Percentiles rank a stretch among this genome's conserved stretches.
phyloP scores from a whole-genome alignment of 2,888 invertebrate species.

The Imbricaverruca yamaguchii region DNA sequence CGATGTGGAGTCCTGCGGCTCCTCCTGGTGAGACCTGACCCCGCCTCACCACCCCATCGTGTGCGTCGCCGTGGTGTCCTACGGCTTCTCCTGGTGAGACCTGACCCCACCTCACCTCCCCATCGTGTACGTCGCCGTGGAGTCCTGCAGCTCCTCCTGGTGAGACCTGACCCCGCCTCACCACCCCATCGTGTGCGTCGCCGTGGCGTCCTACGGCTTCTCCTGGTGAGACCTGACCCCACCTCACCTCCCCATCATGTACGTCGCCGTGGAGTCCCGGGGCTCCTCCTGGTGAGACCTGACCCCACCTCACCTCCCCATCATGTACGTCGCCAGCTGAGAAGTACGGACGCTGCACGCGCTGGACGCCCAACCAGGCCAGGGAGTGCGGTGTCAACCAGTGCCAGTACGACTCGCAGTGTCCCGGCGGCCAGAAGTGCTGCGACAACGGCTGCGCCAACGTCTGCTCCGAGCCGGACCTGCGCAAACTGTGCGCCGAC shows the following conservation, averaged over 20 bases:
- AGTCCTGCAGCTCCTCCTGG: too few species aligned
- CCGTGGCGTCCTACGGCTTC: too few species aligned
- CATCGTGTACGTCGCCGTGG: too few species aligned
- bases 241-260: neutral
- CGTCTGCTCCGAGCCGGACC: neutral
- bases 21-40: too few species aligned
- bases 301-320: neutral
- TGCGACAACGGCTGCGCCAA: slow-evolving; percentile 15
- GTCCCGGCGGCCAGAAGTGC: neutral
- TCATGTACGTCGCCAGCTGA: neutral
- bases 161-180: neutral
- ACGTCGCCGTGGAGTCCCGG: neutral
- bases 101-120: too few species aligned
- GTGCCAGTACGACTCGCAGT: neutral
- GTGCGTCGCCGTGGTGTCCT: too few species aligned
- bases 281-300: neutral
- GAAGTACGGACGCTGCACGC: neutral
- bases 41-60: too few species aligned
- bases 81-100: too few species aligned
- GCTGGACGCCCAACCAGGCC: neutral
- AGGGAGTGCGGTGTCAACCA: neutral
- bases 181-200: neutral
- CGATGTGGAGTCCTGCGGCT: too few species aligned
- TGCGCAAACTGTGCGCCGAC: neutral
- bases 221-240: neutral